Conservation (phyloP, 2,888 invertebrate genomes). For the Xestia ashworthii region DNA sequence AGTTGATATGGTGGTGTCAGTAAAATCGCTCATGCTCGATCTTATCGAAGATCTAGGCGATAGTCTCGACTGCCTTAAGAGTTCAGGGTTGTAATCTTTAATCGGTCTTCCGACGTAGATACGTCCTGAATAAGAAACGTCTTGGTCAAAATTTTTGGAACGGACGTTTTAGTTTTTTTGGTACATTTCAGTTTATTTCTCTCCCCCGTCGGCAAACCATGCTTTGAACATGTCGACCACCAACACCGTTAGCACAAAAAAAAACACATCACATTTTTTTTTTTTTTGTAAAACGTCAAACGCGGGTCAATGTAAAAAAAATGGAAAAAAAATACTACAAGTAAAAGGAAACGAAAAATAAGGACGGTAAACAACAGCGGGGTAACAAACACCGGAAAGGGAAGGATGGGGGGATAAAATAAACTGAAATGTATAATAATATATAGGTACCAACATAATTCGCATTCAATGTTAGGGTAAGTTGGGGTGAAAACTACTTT, state of each 20-base stretch:
- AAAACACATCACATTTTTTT: slow-evolving; percentile 77
- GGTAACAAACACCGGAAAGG: slow-evolving; percentile 82
- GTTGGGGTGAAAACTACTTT: slow-evolving; percentile 74
- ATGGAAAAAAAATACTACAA: slow-evolving; percentile 47
- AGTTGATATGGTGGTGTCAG: slow-evolving; percentile 88
- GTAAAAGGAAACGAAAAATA: slow-evolving; percentile 64
- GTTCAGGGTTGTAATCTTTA: slow-evolving; percentile 87
- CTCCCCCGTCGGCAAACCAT: slow-evolving; percentile 78
- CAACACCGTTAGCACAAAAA: slow-evolving; percentile 86
- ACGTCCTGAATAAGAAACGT: slow-evolving; percentile 81
- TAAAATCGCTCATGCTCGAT: slow-evolving; percentile 89
- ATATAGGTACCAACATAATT: slow-evolving; percentile 84
- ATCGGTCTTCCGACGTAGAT: slow-evolving; percentile 85
- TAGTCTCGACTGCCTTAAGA: slow-evolving; percentile 80
- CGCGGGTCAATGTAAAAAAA: slow-evolving; percentile 48
- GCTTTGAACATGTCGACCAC: slow-evolving; percentile 77
- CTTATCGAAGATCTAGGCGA: slow-evolving; percentile 87
- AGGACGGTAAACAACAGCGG: slow-evolving; percentile 74
- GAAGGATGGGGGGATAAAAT: slow-evolving; percentile 82
- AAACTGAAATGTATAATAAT: slow-evolving; percentile 91
- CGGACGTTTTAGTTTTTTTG: slow-evolving; percentile 64
- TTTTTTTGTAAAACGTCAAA: slow-evolving; percentile 63
- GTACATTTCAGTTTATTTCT: slow-evolving; percentile 90
- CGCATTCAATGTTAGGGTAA: slow-evolving; percentile 86
- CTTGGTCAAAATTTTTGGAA: slow-evolving; percentile 66